These are phyloP conservation scores for Melanotus villosus DNA, from an alignment of 2,888 invertebrate genomes.

Conservation along the genomic window DNA sequence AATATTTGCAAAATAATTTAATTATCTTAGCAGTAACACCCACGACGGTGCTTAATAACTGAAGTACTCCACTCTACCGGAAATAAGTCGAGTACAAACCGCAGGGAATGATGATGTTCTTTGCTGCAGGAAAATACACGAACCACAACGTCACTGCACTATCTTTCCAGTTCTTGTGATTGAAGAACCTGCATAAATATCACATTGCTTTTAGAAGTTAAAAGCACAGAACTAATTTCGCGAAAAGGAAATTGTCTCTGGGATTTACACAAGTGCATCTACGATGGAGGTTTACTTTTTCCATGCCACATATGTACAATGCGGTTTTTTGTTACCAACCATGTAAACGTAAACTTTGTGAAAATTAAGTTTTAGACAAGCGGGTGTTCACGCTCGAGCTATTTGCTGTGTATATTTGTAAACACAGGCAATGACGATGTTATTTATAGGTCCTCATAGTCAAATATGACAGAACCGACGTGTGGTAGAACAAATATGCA, in stretches of 20 bases:
- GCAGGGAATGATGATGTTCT: not conserved
- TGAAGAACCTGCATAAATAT: not conserved
- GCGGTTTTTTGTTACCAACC: too few relatives aligned
- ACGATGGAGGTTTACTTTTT: not conserved
- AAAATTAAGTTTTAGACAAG: too few relatives aligned
- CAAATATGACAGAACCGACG: not conserved
- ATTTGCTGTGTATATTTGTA: not conserved
- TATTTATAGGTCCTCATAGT: not conserved
- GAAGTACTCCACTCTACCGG: not conserved
- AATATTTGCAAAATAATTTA: constrained; percentile 17
- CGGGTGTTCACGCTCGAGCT: too few relatives aligned
- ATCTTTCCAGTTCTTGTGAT: not conserved
- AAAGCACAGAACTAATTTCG: constrained; percentile 12
- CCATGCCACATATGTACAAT: too few relatives aligned
- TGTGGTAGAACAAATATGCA: not conserved
- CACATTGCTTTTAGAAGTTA: constrained; percentile 12
- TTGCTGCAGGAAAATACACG: not conserved
- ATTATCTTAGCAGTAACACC: not conserved
- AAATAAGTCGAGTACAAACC: constrained; percentile 6
- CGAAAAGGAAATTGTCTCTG: constrained; percentile 5
- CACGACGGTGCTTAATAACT: not conserved
- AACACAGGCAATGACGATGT: not conserved
- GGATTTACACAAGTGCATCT: constrained; percentile 5
- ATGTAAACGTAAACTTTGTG: too few relatives aligned
- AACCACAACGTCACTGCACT: constrained; percentile 1